These are phyloP conservation scores for Phlogophora meticulosa DNA, from an alignment of 2,888 invertebrate species.

Conservation along the genomic window DNA sequence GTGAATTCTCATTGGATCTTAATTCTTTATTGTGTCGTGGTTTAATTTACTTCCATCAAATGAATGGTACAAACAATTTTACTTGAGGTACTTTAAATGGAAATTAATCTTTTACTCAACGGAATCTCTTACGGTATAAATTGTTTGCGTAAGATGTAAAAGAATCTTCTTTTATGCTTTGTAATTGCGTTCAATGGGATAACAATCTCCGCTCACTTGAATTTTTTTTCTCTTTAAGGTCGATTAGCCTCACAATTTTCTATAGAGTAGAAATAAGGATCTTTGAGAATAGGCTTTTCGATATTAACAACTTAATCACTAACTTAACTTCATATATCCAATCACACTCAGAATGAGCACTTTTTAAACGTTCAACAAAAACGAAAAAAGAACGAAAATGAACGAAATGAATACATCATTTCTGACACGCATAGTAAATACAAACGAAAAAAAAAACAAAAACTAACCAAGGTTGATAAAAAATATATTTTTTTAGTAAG, in stretches of 20 bases:
- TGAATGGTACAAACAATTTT: conserved; percentile 54
- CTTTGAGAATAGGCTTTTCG: neutral
- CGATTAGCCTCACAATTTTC: neutral
- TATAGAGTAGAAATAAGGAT: no score
- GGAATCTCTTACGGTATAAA: conserved; percentile 37
- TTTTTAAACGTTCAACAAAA: no score
- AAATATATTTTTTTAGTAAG: no score
- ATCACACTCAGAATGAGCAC: no score
- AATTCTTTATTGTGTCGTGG: conserved; percentile 50
- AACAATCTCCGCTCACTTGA: conserved; percentile 30
- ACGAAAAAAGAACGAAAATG: no score
- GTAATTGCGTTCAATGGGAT: conserved; percentile 22
- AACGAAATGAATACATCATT: no score
- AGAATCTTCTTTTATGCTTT: conserved; percentile 36
- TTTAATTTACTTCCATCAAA: conserved; percentile 61
- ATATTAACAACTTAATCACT: no score
- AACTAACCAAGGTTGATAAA: no score
- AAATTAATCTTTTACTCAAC: conserved; percentile 49
- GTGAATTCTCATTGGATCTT: conserved; percentile 48
- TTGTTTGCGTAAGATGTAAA: conserved; percentile 42
- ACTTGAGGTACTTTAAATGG: conserved; percentile 40
- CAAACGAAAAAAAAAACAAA: no score
- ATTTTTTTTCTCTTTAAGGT: conserved; percentile 2
- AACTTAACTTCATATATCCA: no score
- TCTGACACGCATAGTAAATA: no score